Conservation (phyloP, 2,113 vertebrate species). For the Stomatorhinus ivindoensis region DNA sequence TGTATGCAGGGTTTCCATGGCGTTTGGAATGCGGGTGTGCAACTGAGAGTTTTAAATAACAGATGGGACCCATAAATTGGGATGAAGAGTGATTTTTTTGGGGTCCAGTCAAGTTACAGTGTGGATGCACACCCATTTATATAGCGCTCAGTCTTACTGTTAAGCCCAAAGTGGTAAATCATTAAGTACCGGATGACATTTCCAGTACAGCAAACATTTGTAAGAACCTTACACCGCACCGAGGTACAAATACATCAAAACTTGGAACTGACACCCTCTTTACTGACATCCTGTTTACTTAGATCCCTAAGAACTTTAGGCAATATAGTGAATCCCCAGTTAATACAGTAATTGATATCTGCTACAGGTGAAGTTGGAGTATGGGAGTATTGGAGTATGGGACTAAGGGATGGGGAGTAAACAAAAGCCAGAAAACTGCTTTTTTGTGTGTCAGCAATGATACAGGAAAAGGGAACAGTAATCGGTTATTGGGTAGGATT, state of each 20-base stretch:
- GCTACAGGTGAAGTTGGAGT: neutral
- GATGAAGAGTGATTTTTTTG: neutral
- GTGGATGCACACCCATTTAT: neutral
- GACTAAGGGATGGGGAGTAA: neutral
- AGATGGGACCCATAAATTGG: slow-evolving; percentile 21
- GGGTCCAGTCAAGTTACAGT: neutral
- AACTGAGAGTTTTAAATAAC: slow-evolving; percentile 5
- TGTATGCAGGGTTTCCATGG: slow-evolving; percentile 20
- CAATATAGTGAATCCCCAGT: neutral
- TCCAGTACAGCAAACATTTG: slow-evolving; percentile 26
- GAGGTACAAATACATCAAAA: neutral
- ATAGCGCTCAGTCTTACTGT: neutral
- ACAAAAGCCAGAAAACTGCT: neutral
- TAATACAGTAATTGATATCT: neutral
- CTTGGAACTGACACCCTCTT: neutral
- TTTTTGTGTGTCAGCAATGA: neutral
- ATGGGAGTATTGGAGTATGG: neutral
- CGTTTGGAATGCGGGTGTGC: neutral
- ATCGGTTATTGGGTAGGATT: neutral
- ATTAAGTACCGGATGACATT: neutral
- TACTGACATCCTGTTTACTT: neutral
- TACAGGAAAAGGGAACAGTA: neutral
- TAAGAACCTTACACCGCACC: slow-evolving; percentile 9
- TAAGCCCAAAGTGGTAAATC: neutral
- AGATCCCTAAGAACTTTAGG: neutral